A percentile compares a stretch with the other conserved stretches of the same genome.
Evolutionary conservation across 2,888 invertebrate species (phyloP).

Genomic region (Anodontia alba): DNA sequence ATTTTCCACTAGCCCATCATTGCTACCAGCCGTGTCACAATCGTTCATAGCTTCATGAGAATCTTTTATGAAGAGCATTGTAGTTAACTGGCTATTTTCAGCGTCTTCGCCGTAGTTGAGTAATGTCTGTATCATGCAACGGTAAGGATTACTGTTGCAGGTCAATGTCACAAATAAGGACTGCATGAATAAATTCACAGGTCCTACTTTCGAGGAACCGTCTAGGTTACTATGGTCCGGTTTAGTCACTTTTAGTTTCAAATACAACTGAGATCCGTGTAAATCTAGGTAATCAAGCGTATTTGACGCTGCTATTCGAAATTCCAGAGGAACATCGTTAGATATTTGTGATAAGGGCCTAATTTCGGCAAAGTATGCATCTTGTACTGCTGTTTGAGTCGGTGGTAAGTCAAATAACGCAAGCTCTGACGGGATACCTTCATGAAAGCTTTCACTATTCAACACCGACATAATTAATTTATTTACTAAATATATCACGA

Average conservation of each 20-base stretch:
- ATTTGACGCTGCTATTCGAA: neutral
- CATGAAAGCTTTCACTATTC: neutral
- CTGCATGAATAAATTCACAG: neutral
- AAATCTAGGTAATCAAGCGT: neutral
- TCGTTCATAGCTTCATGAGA: neutral
- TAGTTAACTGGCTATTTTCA: neutral
- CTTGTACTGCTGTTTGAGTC: too few relatives aligned
- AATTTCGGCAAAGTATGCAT: neutral
- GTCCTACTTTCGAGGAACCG: neutral
- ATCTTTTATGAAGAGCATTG: neutral
- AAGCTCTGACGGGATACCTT: neutral
- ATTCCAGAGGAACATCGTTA: too few relatives aligned
- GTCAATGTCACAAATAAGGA: neutral
- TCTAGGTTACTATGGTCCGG: neutral
- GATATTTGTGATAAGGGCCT: neutral
- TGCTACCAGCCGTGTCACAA: neutral
- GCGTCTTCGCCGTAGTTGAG: neutral
- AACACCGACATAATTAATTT: neutral
- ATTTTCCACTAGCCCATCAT: neutral
- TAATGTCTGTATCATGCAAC: neutral
- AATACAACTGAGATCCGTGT: neutral
- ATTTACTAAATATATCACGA: conserved; percentile 8
- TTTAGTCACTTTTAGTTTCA: neutral
- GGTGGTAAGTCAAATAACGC: too few relatives aligned
- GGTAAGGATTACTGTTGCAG: neutral